These are phyloP conservation scores for Silurus asotus DNA, from an alignment of 2,113 vertebrate species.

Conservation along the genomic window DNA sequence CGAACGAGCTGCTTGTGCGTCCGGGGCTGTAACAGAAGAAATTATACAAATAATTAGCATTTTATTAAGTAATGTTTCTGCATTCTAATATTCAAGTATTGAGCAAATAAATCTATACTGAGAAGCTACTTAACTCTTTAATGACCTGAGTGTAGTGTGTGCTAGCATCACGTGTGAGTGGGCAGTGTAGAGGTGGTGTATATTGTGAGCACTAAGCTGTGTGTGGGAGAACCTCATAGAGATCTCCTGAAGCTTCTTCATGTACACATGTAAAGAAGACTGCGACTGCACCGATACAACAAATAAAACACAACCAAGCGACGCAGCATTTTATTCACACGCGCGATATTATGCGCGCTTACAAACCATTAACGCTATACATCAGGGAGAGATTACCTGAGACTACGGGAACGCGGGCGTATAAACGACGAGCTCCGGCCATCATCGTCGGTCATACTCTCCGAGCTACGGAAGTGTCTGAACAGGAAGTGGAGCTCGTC, in stretches of 20 bases:
- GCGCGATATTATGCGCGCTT: too few relatives aligned
- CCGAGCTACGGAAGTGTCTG: slow-evolving; percentile 94
- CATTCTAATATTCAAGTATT: background rate
- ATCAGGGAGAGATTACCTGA: slow-evolving; percentile 77
- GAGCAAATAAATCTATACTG: background rate
- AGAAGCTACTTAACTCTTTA: background rate
- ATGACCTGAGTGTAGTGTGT: background rate
- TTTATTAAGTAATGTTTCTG: background rate
- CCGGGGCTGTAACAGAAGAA: slow-evolving; percentile 78
- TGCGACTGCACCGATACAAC: background rate
- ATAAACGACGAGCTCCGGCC: slow-evolving; percentile 80
- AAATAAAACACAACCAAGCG: background rate
- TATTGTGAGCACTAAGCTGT: background rate
- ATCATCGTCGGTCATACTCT: slow-evolving; percentile 86
- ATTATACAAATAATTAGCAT: background rate
- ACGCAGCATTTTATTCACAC: background rate
- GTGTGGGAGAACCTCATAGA: slow-evolving; percentile 33
- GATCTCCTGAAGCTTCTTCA: slow-evolving; percentile 13
- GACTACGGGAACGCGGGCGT: slow-evolving; percentile 88
- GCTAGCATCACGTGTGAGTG: background rate
- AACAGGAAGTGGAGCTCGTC: slow-evolving; percentile 98
- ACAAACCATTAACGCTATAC: background rate
- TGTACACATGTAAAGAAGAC: background rate
- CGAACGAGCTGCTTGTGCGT: slow-evolving; percentile 82
- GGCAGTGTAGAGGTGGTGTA: background rate